Evolutionary conservation across 2,113 vertebrate genomes (phyloP).

Genomic region (Prochilodus magdalenae): DNA sequence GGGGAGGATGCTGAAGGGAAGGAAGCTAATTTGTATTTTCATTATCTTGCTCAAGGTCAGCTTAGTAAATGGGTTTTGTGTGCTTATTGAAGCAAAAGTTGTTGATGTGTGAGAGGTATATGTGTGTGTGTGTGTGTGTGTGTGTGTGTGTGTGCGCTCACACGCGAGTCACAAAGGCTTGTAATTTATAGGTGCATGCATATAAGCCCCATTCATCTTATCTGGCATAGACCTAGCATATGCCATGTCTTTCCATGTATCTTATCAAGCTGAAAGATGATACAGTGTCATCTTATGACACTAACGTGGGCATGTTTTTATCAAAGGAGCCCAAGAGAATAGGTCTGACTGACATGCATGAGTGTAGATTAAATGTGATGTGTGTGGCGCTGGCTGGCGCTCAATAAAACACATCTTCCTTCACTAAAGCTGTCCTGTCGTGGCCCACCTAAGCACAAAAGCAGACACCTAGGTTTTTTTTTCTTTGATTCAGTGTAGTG

Average conservation of each 20-base stretch:
- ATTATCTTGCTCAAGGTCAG: constrained; percentile 52
- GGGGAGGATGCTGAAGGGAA: constrained; percentile 35
- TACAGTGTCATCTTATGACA: constrained; percentile 7
- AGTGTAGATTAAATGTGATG: constrained; percentile 23
- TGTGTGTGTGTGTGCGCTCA: not conserved
- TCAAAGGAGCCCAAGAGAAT: not conserved
- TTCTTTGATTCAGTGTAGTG: constrained; percentile 21
- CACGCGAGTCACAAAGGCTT: constrained; percentile 12
- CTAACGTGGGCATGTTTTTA: not conserved
- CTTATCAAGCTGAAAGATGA: constrained; percentile 49
- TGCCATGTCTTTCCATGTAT: constrained; percentile 34
- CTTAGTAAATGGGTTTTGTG: constrained; percentile 41
- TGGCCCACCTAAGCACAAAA: constrained; percentile 24
- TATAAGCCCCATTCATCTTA: constrained; percentile 12
- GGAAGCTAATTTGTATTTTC: constrained; percentile 48
- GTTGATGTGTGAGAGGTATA: constrained; percentile 1
- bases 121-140: constrained; percentile 18
- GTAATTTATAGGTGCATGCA: constrained; percentile 29
- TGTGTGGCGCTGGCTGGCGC: not conserved
- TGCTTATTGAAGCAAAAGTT: constrained; percentile 29
- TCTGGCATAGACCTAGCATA: constrained; percentile 53
- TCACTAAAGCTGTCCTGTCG: constrained; percentile 1
- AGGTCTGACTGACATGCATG: constrained; percentile 21
- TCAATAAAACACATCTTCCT: constrained; percentile 28
- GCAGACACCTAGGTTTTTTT: constrained; percentile 33